Base-by-base conservation (phyloP, 2,797 vertebrate genomes). In the Tapera naevia region DNA sequence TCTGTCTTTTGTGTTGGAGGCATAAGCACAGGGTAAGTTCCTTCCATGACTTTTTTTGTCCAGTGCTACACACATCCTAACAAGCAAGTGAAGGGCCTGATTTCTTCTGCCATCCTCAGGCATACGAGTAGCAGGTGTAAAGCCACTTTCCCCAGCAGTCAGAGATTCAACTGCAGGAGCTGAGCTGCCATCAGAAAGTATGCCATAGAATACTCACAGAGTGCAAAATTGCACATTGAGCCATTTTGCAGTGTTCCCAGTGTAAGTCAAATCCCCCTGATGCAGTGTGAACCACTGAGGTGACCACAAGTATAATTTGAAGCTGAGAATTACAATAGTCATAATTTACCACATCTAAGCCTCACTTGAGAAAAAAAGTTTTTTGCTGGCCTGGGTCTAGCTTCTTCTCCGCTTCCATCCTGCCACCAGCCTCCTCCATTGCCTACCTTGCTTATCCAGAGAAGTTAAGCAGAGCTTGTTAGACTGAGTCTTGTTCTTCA, bases 271-370 rank as follows among this genome's bases (percentile, higher is more conserved):
- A 54, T 76, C 48, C 41, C 46, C 30, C 16, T 11, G 64, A 17
- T 24, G 45, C 22, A 43, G 32, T 1, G 48, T 23, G 27, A 50
- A 28, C 11, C 65, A 35, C 74, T 28, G 69, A 79, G 57, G 21
- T 37, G 37, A 64, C 19, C 4, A 5, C 3, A 19, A 54, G 18
- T 32, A 10, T 3, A 53, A 70, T 1, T 17, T 0, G 5, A 33
- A 81, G 10, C 39, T 70, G 5, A 2, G 28, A 32, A 48, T 57
- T 46, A 17, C 41, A 83, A 46, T 17, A 56, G 39, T 48, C 1
- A 66, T 64, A 33, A 53, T 48, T 54, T 83, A 33, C 41, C 64
- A 19, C 28, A 37, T 7, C 9, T 30, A 73, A 67, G 17, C 10
- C 53, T 80, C 25, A 27, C 35, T 22, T 51, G 81, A 41, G 48